Base-by-base conservation (phyloP, 2,888 invertebrate genomes). In the Mythimna pallens region DNA sequence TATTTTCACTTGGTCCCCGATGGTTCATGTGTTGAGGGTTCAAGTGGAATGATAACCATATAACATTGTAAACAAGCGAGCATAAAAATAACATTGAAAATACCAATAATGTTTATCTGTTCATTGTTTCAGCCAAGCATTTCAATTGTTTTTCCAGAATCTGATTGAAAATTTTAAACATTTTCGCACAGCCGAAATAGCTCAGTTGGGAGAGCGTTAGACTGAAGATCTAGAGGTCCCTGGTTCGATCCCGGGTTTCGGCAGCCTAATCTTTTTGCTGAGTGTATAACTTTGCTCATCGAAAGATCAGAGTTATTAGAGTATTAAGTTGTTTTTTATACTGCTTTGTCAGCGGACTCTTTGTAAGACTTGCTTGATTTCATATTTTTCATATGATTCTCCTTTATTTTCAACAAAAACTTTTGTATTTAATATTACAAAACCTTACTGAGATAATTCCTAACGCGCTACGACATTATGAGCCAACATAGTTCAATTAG, bases 141-240 rank as follows among this genome's bases (percentile, higher is more conserved):
- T 14, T 22, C 10, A 6, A 40, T 59, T 70, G 8, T 9, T 30
- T 50, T 30, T 25, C 7, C 7, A 17, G n/a, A 40, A 43, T 25
- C 0, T 5, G 0, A 9, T 10, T 12, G 17, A 63, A 0, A 70
- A 43, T 63, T 75, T 10, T 2, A 14, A 1, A 0, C 0, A 0
- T 0, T 0, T 0, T 0, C 0, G 0, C 9, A 50, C 34, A 61
- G 93, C 93, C 93, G 93, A 93, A 94, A 94, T 93, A 93, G 93
- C 93, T 93, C 93, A 93, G 93, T 93, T 93, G 93, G 93, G 92
- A 92, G 92, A 91, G 90, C 91, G 91, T 91, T 91, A 91, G 91
- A 91, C 90, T 91, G 91, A 91, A 90, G 90, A 91, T 91, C 90
- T 91, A 92, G 89, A 92, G 91, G 91, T 91, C 91, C 91, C 90